Evolutionary conservation across 2,888 invertebrate genomes (phyloP), one percentile per base, ranked within the genome.

Genomic region (Dasysyrphus albostriatus): DNA sequence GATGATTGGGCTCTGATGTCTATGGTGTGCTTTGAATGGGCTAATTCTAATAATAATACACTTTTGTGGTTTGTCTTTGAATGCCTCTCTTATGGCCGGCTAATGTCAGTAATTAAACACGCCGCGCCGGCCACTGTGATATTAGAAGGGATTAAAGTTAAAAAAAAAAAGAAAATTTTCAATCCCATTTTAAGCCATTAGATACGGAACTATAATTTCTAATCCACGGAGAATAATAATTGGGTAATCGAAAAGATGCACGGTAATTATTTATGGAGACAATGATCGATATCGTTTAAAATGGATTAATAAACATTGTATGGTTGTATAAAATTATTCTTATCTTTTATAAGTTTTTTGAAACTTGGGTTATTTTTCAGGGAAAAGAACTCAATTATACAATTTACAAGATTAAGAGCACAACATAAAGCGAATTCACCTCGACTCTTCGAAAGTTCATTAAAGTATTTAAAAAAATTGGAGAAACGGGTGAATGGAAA

Each of bases 21-120:
- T 29, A 37, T 49, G 63, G 37, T 70, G 54, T 44, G n/a, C 65
- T 29, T 56, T 59, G 65, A 74, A 72, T 69, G 51, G 67, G 56
- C 63, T 77, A 75, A 82, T 82, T 69, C 69, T 54, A 74, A 82
- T 75, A 81, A 69, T 69, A 54, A 69, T 54, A 54, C 54, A 39
- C 73, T 78, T 75, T 63, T 78, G 72, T 51, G 74, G 78, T 74
- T 65, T 51, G 54, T 16, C 59, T 59, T 75, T 56, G 47, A 77
- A 58, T 77, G 77, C 59, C 65, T 49, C 65, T 49, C 59, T 49
- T 49, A 37, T 44, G 58, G 9, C 32, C 65, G 56, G 63, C 69
- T 82, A 82, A 78, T 82, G 83, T 37, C 47, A 39, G 65, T 72
- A 87, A 87, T 87, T 87, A 79, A 87, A 75, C 63, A 56, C 74